These are phyloP conservation scores for Esperia sulphurella DNA, from an alignment of 2,888 invertebrate genomes.

Conservation along the genomic window DNA sequence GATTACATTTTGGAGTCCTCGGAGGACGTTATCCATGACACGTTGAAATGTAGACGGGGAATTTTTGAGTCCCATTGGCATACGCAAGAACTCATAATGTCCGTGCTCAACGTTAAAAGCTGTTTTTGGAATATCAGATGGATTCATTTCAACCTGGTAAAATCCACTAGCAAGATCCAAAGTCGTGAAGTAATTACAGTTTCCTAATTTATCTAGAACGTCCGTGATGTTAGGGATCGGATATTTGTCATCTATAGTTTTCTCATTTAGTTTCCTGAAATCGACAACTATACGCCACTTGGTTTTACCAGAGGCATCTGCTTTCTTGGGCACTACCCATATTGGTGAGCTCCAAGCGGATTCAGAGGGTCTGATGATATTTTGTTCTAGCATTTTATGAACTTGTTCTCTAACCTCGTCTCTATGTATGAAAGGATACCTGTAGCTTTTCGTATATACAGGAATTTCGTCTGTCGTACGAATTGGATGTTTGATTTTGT, in stretches of 20 bases:
- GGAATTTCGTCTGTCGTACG: constrained; percentile 15
- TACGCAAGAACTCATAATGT: constrained; percentile 26
- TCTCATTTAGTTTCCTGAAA: too few relatives aligned
- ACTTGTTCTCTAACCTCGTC: constrained; percentile 18
- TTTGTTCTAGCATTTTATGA: constrained; percentile 20
- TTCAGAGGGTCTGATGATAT: constrained; percentile 28
- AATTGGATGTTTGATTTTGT: constrained; percentile 14
- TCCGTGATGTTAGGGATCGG: too few relatives aligned
- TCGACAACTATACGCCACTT: constrained; percentile 35
- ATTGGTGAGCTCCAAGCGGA: constrained; percentile 34
- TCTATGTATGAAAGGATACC: constrained; percentile 16
- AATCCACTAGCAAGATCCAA: constrained; percentile 13
- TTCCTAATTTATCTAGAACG: constrained; percentile 23
- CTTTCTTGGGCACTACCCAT: too few relatives aligned
- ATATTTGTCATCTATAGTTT: constrained; percentile 29
- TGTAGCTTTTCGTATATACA: constrained; percentile 16
- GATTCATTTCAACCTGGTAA: constrained; percentile 9
- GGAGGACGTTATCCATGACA: constrained; percentile 24
- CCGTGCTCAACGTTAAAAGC: constrained; percentile 25
- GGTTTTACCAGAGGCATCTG: constrained; percentile 24
- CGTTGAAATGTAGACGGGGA: constrained; percentile 28
- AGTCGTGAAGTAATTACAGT: constrained; percentile 18
- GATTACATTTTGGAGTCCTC: constrained; percentile 13
- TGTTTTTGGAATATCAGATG: constrained; percentile 16
- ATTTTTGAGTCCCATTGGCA: constrained; percentile 27